These are phyloP conservation scores for Naja naja DNA, from an alignment of 2,113 vertebrate species.

Conservation along the genomic window DNA sequence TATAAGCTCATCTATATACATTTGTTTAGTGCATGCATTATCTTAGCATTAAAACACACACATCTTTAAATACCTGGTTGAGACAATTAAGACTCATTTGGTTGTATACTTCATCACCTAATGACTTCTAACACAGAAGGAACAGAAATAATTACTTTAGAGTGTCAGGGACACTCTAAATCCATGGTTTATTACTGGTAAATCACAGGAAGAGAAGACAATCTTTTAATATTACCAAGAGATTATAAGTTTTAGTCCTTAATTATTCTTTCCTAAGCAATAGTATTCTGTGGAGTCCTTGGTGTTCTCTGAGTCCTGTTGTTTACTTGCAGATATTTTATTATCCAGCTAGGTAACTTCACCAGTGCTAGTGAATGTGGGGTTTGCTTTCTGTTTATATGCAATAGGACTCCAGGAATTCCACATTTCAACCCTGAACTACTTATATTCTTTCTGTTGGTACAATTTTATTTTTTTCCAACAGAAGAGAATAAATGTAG, in stretches of 20 bases:
- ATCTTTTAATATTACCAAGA: background rate
- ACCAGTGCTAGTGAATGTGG: background rate
- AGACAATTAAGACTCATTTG: conserved; percentile 2
- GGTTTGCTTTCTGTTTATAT: background rate
- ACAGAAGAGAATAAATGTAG: background rate
- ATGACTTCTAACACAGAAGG: background rate
- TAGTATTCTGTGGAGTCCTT: background rate
- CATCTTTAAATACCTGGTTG: background rate
- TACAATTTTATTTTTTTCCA: background rate
- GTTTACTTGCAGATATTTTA: background rate
- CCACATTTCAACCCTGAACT: background rate
- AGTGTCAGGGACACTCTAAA: background rate
- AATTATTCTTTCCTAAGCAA: background rate
- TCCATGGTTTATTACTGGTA: background rate
- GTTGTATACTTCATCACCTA: background rate
- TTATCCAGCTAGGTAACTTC: background rate
- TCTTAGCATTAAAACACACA: background rate
- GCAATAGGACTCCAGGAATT: background rate
- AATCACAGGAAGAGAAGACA: background rate
- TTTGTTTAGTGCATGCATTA: background rate
- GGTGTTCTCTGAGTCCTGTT: background rate
- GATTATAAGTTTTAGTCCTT: background rate
- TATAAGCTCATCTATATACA: background rate
- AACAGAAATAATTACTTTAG: background rate
- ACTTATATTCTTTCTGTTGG: background rate